Percentiles rank a stretch among this genome's conserved stretches.
These are phyloP conservation scores for Montipora capitata DNA, from an alignment of 92 coral and sea anemone species.

Conservation along the genomic window DNA sequence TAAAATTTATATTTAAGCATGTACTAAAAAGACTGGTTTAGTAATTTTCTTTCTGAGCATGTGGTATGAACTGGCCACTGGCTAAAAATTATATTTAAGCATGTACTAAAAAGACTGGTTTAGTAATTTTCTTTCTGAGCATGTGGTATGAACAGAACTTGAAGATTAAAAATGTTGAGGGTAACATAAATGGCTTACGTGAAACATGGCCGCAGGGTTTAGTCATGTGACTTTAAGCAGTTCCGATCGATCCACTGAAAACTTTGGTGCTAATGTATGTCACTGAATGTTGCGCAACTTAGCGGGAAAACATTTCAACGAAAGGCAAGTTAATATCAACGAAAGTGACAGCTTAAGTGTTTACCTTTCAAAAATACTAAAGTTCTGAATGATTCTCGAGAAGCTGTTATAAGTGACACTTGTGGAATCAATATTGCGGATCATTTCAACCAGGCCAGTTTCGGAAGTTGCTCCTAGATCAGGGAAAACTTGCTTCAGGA, in stretches of 20 bases:
- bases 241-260: background rate
- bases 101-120: constrained; percentile 21
- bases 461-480: constrained; percentile 37
- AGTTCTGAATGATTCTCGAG: constrained; percentile 15
- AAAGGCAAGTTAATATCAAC: background rate
- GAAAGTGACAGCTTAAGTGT: background rate
- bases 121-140: constrained; percentile 9
- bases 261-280: background rate
- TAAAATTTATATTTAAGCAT: constrained; percentile 6
- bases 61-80: constrained; percentile 20
- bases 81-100: constrained; percentile 14
- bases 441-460: constrained; percentile 43
- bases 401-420: constrained; percentile 10
- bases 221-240: background rate
- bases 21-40: constrained; percentile 17
- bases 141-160: constrained; percentile 19
- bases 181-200: background rate
- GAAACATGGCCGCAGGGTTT: background rate
- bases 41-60: constrained; percentile 14
- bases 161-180: constrained; percentile 3
- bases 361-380: background rate
- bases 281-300: background rate
- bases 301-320: background rate
- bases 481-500: constrained; percentile 41
- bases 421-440: constrained; percentile 24